phyloP scores from a whole-genome alignment of 2,113 vertebrate genomes.

The Tyrannus savana region DNA sequence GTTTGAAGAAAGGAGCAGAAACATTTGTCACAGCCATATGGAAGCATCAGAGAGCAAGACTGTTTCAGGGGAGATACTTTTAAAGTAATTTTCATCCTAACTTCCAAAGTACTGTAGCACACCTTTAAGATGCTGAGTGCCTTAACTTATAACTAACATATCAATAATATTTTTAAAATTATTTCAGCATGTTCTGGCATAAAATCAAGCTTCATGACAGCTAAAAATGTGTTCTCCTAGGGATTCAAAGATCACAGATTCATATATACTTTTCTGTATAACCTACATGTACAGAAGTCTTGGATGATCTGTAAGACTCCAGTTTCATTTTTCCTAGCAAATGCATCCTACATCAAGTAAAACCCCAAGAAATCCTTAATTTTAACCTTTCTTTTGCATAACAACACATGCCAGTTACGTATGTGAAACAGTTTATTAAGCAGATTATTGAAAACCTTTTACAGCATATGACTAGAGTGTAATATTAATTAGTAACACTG shows the following conservation, averaged over 20 bases:
- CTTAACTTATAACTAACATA: background rate
- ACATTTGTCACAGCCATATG: background rate
- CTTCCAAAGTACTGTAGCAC: background rate
- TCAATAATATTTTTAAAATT: background rate
- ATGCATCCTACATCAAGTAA: background rate
- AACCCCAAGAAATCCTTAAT: background rate
- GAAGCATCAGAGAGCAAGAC: background rate
- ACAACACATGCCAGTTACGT: background rate
- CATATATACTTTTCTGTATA: background rate
- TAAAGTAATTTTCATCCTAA: background rate
- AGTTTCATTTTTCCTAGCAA: background rate
- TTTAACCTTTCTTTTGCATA: background rate
- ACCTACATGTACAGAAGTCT: fast-evolving
- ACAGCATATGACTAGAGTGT: background rate
- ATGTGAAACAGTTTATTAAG: background rate
- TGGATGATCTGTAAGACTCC: background rate
- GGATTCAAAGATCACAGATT: background rate
- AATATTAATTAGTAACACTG: constrained; percentile 38
- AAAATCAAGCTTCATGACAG: background rate
- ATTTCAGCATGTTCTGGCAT: background rate
- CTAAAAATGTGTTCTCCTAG: background rate
- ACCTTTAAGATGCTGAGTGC: background rate
- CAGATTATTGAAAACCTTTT: background rate
- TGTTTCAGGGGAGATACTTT: background rate
- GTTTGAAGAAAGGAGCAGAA: background rate